Evolutionary conservation across 2,113 vertebrate species (phyloP), one percentile per base, ranked within the genome.

Genomic region (Pseudopodoces humilis): DNA sequence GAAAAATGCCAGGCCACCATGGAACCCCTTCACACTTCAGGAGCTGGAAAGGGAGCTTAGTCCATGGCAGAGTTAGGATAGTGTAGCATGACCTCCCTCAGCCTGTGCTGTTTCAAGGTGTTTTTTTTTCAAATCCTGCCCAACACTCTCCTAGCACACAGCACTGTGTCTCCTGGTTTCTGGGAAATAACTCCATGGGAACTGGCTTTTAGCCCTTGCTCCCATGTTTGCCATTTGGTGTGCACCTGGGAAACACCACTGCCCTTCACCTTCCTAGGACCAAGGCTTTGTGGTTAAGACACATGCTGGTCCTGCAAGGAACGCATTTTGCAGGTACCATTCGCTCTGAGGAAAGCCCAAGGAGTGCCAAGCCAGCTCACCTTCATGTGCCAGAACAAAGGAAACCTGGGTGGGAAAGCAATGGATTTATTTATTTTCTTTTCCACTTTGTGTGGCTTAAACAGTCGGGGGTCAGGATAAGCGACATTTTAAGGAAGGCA

Each of bases 381-480:
- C 92, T 97, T 56, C 39, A 13, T 46, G 20, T 43, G 33, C 53
- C 46, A 84, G 53, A 79, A 39, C 50, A 70, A 78, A 87, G 58
- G 63, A 87, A 83, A 65, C 49, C 77, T 53, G 85, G 21, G 13
- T 39, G 81, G 87, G 53, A 95, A 92, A 86, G 90, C 88, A 92
- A 68, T 7, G 53, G 49, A 18, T 68, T 91, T 88, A 74, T 84
- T 84, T 82, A 82, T 95, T 86, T 79, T 65, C 72, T 92, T 95
- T 86, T 72, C 56, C 60, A 65, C 75, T 91, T 91, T 80, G 92
- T 94, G 92, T 87, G 94, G 90, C 84, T 97, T 88, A 91, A 95
- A 67, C 81, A 31, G 56, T 92, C 9, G 63, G 85, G 86, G 92
- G 72, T 91, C 91, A 86, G 84, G 86, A 82, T 86, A 68, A 88